These are phyloP conservation scores for Danio kyathit DNA, from an alignment of 2,797 vertebrate genomes.

Conservation along the genomic window DNA sequence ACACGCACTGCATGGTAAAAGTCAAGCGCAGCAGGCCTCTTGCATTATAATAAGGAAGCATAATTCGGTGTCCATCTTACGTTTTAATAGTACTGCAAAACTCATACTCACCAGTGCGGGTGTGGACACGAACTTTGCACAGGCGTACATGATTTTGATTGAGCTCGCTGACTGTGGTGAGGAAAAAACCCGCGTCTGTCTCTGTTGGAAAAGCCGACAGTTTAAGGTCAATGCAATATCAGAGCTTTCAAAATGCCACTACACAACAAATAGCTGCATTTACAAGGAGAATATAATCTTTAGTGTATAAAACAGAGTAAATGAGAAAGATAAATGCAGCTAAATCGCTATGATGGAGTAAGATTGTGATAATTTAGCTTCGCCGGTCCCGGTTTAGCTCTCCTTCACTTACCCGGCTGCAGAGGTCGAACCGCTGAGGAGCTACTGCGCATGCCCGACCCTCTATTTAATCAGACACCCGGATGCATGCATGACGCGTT, in stretches of 20 bases:
- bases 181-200: constrained; percentile 51
- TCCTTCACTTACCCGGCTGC: constrained; percentile 65
- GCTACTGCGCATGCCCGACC: constrained; percentile 57
- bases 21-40: constrained; percentile 26
- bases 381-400: constrained; percentile 16
- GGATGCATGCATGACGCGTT: constrained; percentile 43
- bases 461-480: constrained; percentile 54
- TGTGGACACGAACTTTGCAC: constrained; percentile 84
- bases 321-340: fast-evolving
- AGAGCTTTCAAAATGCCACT: background rate
- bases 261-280: background rate
- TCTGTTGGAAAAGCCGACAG: constrained; percentile 43
- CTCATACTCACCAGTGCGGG: constrained; percentile 81
- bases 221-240: constrained; percentile 60
- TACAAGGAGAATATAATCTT: background rate
- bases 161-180: constrained; percentile 27
- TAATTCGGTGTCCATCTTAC: too few relatives aligned
- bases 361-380: constrained; percentile 43
- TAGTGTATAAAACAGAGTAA: background rate
- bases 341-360: constrained; percentile 31
- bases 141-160: constrained; percentile 77
- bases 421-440: constrained; percentile 66
- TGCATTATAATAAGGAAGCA: background rate
- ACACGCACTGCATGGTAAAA: background rate
- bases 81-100: constrained; percentile 2